Conservation (phyloP, 2,797 vertebrate species). For the Garrulus glandarius region DNA sequence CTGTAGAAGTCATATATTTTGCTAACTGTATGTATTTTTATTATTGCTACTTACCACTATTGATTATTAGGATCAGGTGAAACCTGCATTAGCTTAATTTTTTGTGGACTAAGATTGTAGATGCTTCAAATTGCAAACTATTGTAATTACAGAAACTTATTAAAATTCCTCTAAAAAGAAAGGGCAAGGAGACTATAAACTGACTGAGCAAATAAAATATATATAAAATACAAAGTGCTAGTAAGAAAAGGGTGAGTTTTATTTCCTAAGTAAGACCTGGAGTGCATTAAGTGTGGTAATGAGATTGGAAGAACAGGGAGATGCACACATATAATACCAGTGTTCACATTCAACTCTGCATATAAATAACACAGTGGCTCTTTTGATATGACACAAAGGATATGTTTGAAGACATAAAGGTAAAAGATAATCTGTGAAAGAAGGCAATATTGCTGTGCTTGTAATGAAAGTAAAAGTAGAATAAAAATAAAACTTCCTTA, state of each 20-base stretch:
- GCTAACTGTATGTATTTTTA: neutral
- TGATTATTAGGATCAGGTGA: neutral
- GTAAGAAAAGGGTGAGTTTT: constrained; percentile 37
- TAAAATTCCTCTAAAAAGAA: constrained; percentile 35
- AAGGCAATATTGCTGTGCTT: neutral
- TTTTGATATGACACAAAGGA: neutral
- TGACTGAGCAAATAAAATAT: constrained; percentile 23
- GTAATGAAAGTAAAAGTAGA: neutral
- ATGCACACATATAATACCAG: neutral
- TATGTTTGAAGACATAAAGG: neutral
- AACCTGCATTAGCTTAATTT: neutral
- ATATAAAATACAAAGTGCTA: constrained; percentile 18
- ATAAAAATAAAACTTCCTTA: neutral
- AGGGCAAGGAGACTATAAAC: constrained; percentile 42
- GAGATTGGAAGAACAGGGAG: neutral
- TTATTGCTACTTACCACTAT: neutral
- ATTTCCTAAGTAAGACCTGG: neutral
- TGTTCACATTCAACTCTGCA: neutral
- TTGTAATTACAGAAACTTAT: constrained; percentile 7
- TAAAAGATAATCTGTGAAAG: neutral
- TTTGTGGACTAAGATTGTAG: neutral
- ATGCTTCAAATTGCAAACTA: neutral
- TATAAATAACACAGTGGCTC: neutral
- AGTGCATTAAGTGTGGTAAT: constrained; percentile 26
- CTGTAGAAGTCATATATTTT: neutral